Evolutionary conservation across 2,797 vertebrate genomes (phyloP), one percentile per base, ranked within the genome.

Genomic region (Okamejei kenojei): DNA sequence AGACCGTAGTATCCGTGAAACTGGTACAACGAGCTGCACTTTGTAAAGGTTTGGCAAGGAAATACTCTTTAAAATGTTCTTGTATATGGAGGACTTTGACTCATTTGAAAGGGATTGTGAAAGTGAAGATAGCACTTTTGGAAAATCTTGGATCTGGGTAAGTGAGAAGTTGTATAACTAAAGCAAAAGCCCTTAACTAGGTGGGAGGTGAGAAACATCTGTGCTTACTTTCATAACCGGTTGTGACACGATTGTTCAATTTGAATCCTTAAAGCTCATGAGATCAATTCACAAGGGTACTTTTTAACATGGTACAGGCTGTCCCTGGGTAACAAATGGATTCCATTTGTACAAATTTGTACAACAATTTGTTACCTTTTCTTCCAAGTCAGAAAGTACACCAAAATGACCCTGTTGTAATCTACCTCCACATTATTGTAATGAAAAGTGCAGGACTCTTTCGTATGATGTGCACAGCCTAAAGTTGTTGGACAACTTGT

Each of bases 131-230:
- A 74, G 23, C 38, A 7, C 8, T 38, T 92, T 54, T 58, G 71
- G 71, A 76, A 92, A 23, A 26, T 54, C 90, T 23, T 92, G 90
- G 90, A 26, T 92, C 35, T 92, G 90, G 90, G 90, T 92, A 38
- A 76, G 90, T 92, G 21, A 73, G 90, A 91, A 71, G 35, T 35
- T 73, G 32, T 79, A 38, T 79, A 38, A 38, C 78, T 21, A 79
- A 19, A 35, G 15, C 78, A 79, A 79, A 38, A 29, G 29, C 29
- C 1, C 38, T 54, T 81, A 29, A 63, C 11, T 19, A 5, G 15
- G 17, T 6, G 15, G 19, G 19, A 74, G 17, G 79, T 21, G 45
- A 17, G 13, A 58, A 9, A 15, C 17, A 32, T 35, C 84, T 23
- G 15, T 68, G 84, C 17, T 45, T 88, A 15, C 61, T 82, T 58